Evolutionary conservation across 2,797 vertebrate genomes (phyloP), one percentile per base, ranked within the genome.

Genomic region (Tenualosa thibaudeaui): DNA sequence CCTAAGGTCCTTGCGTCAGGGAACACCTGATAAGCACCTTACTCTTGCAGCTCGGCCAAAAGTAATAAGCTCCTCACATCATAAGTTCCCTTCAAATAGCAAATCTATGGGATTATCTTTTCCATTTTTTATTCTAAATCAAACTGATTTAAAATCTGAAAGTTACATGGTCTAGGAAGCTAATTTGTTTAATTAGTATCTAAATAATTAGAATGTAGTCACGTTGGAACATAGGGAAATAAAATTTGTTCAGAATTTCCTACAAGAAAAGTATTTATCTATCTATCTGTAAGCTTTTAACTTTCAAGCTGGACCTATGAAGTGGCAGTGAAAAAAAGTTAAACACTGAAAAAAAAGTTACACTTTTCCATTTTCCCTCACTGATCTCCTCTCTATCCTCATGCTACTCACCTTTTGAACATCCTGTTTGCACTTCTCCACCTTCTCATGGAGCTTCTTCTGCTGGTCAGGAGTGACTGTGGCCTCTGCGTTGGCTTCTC

Each of bases 391-490:
- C 8, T 22, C 56, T 12, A 12, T 31, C 62, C 24, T 71, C 13
- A 26, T 37, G 24, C 62, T 17, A 8, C 90, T 6, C 88, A 99
- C 98, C 97, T 98, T 99, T 92, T 97, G 97, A 37, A 97, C 96
- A 0, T 99, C 98, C 87, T 97, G 97, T 93, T 97, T 98, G 95
- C 98, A 99, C 89, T 97, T 99, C 88, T 99, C 98, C 91, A 98
- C 91, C 92, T 99, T 99, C 92, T 99, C 98, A 46, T 97, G 96
- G 19, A 99, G 96, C 84, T 99, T 99, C 94, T 97, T 99, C 92
- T 97, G 97, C 93, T 98, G 97, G 85, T 99, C 98, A 0, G 96
- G 92, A 0, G 97, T 95, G 87, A 97, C 94, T 0, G 97, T 96
- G 87, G 96, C 93, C 51, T 99, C 98, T 0, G 91, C 94, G 89